Base-by-base conservation (phyloP, 2,113 vertebrate genomes). In the Percina caprodes region DNA sequence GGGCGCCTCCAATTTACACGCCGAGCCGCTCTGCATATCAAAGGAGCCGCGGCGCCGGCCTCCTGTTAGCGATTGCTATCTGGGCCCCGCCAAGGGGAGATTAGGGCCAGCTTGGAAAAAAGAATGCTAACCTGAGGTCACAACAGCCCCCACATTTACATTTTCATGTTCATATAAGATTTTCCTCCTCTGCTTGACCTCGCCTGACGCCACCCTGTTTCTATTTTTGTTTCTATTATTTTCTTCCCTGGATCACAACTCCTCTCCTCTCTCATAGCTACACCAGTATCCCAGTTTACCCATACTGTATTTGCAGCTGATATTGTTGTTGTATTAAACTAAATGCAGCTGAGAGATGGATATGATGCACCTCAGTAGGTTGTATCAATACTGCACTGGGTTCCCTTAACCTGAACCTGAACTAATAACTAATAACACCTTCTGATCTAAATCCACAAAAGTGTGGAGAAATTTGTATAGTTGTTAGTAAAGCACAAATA, bases 21-120 rank as follows among this genome's bases (percentile, higher is more conserved):
- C 92, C 71, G 90, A 90, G 94, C 91, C 92, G 92, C 94, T 96
- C 93, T 96, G 96, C 95, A 96, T 96, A 96, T 96, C 95, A 96
- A 96, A 96, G 95, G 93, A 93, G 93, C 78, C 92, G 83, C 91
- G 62, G 93, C 49, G 78, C 79, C 74, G 89, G 77, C 90, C 94
- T 92, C 93, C 94, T 96, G 95, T 95, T 95, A 94, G 95, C 81
- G 93, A 96, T 96, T 87, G 86, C 93, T 95, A 96, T 96, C 95
- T 68, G 82, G 84, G 93, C 92, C 90, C 94, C 93, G 89, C 92
- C 46, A 90, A 94, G 90, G 90, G 80, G 90, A 96, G 95, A 96
- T 96, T 96, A 96, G 94, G 21, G 92, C 91, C 92, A 90, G 93
- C 94, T 95, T 91, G 39, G 39, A 39, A 39, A 39, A 94, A 87